Percentiles rank a stretch among this genome's conserved stretches.
phyloP scores from a whole-genome alignment of 2,113 vertebrate genomes.

The Phyllostomus hastatus region DNA sequence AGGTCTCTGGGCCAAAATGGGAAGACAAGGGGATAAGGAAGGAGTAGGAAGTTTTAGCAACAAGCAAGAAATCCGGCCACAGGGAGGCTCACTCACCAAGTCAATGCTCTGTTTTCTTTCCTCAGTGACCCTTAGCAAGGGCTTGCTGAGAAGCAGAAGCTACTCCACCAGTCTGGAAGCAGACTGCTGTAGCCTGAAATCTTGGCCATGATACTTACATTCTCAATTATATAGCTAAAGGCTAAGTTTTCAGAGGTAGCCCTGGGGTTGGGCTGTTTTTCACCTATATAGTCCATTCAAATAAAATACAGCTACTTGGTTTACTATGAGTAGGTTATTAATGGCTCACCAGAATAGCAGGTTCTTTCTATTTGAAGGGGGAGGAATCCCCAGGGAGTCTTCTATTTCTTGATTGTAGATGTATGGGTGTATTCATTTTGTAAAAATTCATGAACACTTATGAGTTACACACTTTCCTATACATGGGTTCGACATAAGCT shows the following conservation, averaged over 20 bases:
- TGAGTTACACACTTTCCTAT: not conserved
- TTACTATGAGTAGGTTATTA: not conserved
- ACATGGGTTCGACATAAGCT: not conserved
- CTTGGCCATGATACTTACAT: not conserved
- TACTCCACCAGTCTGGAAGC: not conserved
- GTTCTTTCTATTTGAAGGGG: not conserved
- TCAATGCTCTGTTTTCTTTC: not conserved
- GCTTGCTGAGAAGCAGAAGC: not conserved
- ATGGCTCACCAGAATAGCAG: not conserved
- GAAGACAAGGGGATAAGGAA: not conserved
- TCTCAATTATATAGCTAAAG: not conserved
- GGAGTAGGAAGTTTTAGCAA: not conserved
- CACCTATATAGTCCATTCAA: not conserved
- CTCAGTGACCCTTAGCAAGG: not conserved
- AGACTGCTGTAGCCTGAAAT: not conserved
- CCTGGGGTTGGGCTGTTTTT: not conserved
- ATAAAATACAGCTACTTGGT: not conserved
- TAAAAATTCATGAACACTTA: slow-evolving; percentile 4
- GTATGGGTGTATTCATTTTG: not conserved
- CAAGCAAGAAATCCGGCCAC: not conserved
- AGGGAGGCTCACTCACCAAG: not conserved
- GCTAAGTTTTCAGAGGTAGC: slow-evolving; percentile 14
- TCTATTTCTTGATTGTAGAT: not conserved
- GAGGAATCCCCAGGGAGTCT: not conserved
- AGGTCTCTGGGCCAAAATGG: not conserved